phyloP scores from a whole-genome alignment of 1,140 invertebrate species.

The Macrocentrus cingulum region DNA sequence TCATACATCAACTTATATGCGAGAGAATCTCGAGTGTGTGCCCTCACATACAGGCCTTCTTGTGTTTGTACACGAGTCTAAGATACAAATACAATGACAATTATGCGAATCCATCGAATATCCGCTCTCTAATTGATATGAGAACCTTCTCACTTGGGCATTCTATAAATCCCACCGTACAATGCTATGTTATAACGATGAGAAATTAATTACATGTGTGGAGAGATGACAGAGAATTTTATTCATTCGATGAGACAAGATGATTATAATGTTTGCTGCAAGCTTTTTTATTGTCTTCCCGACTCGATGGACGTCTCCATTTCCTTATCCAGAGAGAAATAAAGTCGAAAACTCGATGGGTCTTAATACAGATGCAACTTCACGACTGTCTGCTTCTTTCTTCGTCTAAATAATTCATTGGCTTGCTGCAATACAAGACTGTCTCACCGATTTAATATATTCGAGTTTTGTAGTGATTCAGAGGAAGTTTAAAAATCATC shows the following conservation, averaged over 20 bases:
- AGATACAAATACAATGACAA: constrained; percentile 5
- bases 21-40: constrained; percentile 15
- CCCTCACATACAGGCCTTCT: background rate
- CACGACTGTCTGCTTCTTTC: constrained; percentile 27
- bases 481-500: too few species aligned
- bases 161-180: constrained; percentile 26
- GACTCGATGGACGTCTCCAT: constrained; percentile 8
- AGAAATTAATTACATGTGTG: background rate
- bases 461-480: constrained; percentile 5
- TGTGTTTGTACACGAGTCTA: background rate
- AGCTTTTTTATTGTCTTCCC: background rate
- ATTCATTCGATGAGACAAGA: constrained; percentile 15
- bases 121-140: constrained; percentile 33
- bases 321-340: constrained; percentile 21
- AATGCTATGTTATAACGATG: too few species aligned
- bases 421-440: constrained; percentile 11
- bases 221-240: background rate
- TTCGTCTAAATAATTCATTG: constrained; percentile 20
- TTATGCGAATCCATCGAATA: constrained; percentile 13
- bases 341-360: constrained; percentile 15
- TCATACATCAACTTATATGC: constrained; percentile 38
- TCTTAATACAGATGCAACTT: constrained; percentile 23
- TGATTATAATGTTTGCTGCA: constrained; percentile 21
- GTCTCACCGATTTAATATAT: constrained; percentile 17
- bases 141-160: constrained; percentile 33